Conservation (phyloP, 2,113 vertebrate species). For the Promerops cafer region DNA sequence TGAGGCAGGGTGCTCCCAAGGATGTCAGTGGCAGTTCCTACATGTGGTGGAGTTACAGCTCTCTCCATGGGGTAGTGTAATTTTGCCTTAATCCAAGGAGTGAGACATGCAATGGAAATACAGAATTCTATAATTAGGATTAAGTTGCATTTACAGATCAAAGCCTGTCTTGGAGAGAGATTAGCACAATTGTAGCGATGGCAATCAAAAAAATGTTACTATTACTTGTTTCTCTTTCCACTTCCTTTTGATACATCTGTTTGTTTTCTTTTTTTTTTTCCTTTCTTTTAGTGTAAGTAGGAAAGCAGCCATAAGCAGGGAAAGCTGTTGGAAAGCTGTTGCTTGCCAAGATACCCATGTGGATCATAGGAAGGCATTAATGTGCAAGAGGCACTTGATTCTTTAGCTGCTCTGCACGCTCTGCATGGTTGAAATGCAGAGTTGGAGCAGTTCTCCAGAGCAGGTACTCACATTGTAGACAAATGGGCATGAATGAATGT, state of each 20-base stretch:
- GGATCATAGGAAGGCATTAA: neutral
- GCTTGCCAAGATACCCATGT: neutral
- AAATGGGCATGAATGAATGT: neutral
- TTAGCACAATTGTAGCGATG: neutral
- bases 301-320: neutral
- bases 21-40: neutral
- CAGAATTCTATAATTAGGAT: neutral
- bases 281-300: neutral
- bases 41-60: neutral
- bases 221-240: neutral
- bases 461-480: neutral
- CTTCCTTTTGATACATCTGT: neutral
- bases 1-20: neutral
- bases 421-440: neutral
- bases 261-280: fast-evolving
- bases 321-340: neutral
- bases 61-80: neutral
- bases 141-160: neutral
- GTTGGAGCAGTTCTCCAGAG: neutral
- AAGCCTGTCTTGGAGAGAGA: neutral
- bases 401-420: neutral
- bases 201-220: neutral
- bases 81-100: neutral
- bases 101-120: neutral
- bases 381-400: neutral